These are phyloP conservation scores for Buphagus erythrorhynchus DNA, from an alignment of 2,797 vertebrate genomes.

Conservation along the genomic window DNA sequence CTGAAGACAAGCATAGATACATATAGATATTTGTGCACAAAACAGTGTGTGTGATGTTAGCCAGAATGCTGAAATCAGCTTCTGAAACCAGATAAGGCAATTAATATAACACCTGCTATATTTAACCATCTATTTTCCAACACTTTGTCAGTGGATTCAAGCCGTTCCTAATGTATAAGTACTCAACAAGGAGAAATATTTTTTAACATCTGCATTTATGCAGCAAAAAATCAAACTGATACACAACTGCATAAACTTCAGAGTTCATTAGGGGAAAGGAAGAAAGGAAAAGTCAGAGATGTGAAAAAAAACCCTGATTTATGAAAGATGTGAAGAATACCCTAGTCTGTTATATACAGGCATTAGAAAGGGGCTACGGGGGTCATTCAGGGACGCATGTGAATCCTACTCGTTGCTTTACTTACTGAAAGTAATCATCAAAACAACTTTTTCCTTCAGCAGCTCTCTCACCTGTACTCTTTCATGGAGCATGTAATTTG, in stretches of 20 bases:
- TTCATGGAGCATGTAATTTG: neutral
- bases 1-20: neutral
- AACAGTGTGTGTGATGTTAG: neutral
- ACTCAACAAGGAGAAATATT: neutral
- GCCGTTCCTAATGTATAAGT: neutral
- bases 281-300: neutral
- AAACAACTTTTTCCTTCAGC: neutral
- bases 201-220: neutral
- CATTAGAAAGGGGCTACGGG: neutral
- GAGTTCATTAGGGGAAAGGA: neutral
- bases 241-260: neutral
- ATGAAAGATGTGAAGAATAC: neutral
- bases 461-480: neutral
- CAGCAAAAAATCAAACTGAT: neutral
- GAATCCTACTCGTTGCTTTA: neutral
- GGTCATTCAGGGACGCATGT: neutral
- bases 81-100: neutral
- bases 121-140: neutral
- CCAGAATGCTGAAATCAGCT: neutral
- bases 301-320: rapidly evolving
- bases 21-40: neutral
- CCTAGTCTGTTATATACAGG: neutral
- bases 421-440: neutral
- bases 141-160: neutral
- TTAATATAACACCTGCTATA: neutral